Evolutionary conservation across 2,888 invertebrate species (phyloP).

Genomic region (Heliconius hortense): DNA sequence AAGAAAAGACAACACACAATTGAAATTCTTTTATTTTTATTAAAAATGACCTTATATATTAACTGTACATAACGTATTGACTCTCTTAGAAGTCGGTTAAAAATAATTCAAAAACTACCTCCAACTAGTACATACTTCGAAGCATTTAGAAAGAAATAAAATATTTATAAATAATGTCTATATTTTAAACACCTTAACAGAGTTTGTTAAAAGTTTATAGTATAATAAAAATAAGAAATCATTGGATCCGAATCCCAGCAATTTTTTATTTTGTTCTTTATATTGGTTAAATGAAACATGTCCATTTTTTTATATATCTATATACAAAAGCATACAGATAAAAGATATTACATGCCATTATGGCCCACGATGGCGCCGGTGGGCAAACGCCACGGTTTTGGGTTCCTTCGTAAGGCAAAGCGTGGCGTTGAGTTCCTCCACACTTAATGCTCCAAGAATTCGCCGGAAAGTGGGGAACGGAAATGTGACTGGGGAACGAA

Average conservation of each 20-base stretch:
- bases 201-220: background rate
- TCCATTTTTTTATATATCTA: too few species aligned
- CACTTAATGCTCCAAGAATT: too few species aligned
- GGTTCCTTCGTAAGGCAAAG: too few species aligned
- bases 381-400: too few species aligned
- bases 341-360: too few species aligned
- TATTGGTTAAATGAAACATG: too few species aligned
- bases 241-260: background rate
- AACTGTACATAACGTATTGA: slow-evolving; percentile 34
- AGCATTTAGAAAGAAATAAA: slow-evolving; percentile 7
- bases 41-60: slow-evolving; percentile 35
- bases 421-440: too few species aligned
- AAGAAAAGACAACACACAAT: slow-evolving; percentile 21
- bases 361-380: too few species aligned
- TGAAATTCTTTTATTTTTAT: slow-evolving; percentile 36
- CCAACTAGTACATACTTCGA: background rate
- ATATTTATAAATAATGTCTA: slow-evolving; percentile 9
- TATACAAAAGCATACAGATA: too few species aligned
- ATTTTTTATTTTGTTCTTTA: too few species aligned
- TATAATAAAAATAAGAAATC: background rate
- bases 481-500: too few species aligned
- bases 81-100: slow-evolving; percentile 33
- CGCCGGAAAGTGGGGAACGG: too few species aligned
- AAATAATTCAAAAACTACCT: slow-evolving; percentile 28
- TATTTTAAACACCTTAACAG: background rate